phyloP scores from a whole-genome alignment of 2,888 invertebrate species.

The Thymelicus sylvestris region DNA sequence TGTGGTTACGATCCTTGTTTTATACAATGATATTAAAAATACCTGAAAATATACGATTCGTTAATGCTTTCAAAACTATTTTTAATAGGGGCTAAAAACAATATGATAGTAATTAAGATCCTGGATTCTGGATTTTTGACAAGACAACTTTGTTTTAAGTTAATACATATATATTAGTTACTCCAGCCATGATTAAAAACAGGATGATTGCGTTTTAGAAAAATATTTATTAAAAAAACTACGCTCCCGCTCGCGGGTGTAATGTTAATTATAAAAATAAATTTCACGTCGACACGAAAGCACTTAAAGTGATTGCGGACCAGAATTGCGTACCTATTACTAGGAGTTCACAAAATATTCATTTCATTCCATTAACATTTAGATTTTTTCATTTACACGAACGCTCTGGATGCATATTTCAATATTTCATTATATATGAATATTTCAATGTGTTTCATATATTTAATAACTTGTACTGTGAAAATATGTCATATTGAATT shows the following conservation, averaged over 20 bases:
- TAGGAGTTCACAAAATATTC: conserved; percentile 15
- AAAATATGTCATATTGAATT: background rate
- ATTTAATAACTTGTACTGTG: background rate
- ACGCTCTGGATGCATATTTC: background rate
- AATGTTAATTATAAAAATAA: conserved; percentile 13
- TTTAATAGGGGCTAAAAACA: no score
- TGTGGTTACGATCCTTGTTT: no score
- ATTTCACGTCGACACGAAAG: conserved; percentile 13
- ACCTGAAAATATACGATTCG: no score
- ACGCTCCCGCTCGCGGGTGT: conserved; percentile 1
- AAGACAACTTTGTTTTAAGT: background rate
- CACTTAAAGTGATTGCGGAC: conserved; percentile 14
- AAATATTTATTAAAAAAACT: conserved; percentile 8
- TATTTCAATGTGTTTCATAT: background rate
- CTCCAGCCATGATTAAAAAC: background rate
- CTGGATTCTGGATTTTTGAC: no score
- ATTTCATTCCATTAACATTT: conserved; percentile 14
- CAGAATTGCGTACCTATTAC: conserved; percentile 13
- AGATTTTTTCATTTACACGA: conserved; percentile 2
- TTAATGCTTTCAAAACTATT: no score
- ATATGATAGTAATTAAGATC: no score
- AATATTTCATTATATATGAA: background rate
- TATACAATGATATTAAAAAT: no score
- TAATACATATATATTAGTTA: background rate
- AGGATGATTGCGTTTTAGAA: background rate